Percentiles rank a stretch among this genome's conserved stretches.
phyloP scores from a whole-genome alignment of 2,113 vertebrate genomes.

The Peucedramus taeniatus region DNA sequence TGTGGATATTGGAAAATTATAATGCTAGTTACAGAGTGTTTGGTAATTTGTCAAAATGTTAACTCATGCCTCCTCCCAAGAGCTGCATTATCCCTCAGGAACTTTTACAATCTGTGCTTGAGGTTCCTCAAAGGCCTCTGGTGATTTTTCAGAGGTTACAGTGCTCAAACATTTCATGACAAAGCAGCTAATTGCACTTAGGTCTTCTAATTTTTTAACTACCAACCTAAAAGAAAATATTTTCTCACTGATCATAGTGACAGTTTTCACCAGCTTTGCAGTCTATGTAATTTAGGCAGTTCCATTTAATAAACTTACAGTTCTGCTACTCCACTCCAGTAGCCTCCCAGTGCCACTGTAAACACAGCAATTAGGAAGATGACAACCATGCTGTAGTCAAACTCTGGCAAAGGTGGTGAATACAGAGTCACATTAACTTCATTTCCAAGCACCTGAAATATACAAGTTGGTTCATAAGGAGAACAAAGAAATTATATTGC shows the following conservation, averaged over 20 bases:
- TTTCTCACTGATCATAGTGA: not conserved
- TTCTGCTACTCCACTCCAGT: constrained; percentile 90
- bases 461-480: not conserved
- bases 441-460: constrained; percentile 75
- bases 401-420: constrained; percentile 71
- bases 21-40: not conserved
- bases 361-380: constrained; percentile 88
- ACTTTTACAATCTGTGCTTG: not conserved
- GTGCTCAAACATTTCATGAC: not conserved
- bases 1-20: not conserved
- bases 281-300: not conserved
- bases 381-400: constrained; percentile 85
- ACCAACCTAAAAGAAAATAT: not conserved
- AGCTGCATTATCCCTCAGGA: not conserved
- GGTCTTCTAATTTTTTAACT: not conserved
- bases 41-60: not conserved
- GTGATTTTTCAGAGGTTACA: not conserved
- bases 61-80: not conserved
- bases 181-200: not conserved
- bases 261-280: not conserved
- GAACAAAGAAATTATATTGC: not conserved
- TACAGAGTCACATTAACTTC: constrained; percentile 81
- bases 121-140: not conserved
- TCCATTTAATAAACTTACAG: constrained; percentile 68
- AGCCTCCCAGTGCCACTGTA: constrained; percentile 87